Conservation (phyloP, 1,140 invertebrate genomes). For the Ridgeia piscesae region DNA sequence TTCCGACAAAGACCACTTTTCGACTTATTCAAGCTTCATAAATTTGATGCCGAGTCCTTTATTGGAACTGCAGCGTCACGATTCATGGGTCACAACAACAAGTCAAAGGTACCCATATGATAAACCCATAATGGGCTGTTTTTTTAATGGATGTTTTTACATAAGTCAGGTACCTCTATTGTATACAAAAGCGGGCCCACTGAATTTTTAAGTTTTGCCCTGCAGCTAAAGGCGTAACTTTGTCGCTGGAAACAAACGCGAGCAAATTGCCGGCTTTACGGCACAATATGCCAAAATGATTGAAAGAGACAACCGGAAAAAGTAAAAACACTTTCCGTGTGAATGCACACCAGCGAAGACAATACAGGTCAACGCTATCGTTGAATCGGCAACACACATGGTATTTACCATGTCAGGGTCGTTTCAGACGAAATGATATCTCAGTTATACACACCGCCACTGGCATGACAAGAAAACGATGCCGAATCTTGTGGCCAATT, state of each 20-base stretch:
- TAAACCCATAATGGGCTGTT: not conserved
- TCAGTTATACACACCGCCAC: not conserved
- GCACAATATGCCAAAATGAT: not conserved
- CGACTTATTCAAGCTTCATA: not conserved
- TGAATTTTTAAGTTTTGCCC: not conserved
- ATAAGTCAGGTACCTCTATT: not conserved
- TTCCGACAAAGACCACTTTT: not conserved
- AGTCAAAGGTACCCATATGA: not conserved
- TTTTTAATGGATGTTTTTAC: not conserved
- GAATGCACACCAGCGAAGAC: not conserved
- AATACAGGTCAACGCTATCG: not conserved
- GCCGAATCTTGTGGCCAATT: not conserved
- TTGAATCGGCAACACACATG: not conserved
- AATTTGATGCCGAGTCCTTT: not conserved
- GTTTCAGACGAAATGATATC: not conserved
- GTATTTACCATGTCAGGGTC: not conserved
- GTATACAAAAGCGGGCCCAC: not conserved
- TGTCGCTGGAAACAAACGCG: not conserved
- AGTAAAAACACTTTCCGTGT: not conserved
- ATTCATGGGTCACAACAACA: not conserved
- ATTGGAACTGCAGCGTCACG: not conserved
- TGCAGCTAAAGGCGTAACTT: not conserved
- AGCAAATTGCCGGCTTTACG: not conserved
- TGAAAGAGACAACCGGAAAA: not conserved
- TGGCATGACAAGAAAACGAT: not conserved